phyloP scores from a whole-genome alignment of 1,140 invertebrate genomes.

The Halyomorpha halys region DNA sequence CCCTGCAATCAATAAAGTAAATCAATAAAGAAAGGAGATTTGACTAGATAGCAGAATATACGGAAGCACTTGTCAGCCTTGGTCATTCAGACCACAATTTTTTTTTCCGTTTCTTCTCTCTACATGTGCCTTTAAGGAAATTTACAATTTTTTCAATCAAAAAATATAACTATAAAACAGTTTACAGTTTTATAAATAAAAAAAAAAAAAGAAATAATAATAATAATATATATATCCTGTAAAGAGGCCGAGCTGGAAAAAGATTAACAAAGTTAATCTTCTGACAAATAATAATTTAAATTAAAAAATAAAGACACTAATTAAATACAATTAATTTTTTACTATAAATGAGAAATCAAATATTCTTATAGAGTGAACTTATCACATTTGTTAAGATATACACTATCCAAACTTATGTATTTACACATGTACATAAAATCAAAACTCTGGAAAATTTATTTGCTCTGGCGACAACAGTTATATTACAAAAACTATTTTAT shows the following conservation, averaged over 20 bases:
- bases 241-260: conserved; percentile 1
- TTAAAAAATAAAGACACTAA: background rate
- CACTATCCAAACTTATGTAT: background rate
- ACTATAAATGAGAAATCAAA: background rate
- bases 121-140: conserved; percentile 15
- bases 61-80: conserved; percentile 8
- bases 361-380: conserved; percentile 7
- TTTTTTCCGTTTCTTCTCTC: background rate
- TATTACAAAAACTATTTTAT: conserved; percentile 5
- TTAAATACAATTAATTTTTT: conserved; percentile 1
- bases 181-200: background rate
- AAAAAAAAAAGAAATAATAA: background rate
- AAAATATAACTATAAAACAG: conserved; percentile 1
- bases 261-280: background rate
- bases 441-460: background rate
- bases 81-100: background rate
- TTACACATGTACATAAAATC: conserved; percentile 16
- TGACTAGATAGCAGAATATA: conserved; percentile 17
- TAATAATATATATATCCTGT: background rate
- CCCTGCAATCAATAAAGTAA: conserved; percentile 10
- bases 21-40: background rate
- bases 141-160: conserved; percentile 8
- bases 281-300: background rate
- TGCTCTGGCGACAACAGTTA: background rate
- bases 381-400: conserved; percentile 12